Percentiles rank a stretch among this genome's conserved stretches.
These are phyloP conservation scores for Agrypnus murinus DNA, from an alignment of 2,888 invertebrate species.

Conservation along the genomic window DNA sequence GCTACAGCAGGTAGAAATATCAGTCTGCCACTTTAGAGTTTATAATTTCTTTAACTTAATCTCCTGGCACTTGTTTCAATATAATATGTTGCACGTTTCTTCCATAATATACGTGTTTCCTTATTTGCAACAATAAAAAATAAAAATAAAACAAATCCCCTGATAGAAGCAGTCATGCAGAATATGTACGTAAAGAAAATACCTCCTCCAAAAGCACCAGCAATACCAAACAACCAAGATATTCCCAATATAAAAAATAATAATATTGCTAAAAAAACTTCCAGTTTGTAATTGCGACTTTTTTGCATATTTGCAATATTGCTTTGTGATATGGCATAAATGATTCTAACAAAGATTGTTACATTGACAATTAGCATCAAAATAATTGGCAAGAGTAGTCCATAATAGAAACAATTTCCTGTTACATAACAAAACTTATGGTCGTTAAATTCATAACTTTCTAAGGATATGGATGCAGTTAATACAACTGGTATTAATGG, in stretches of 20 bases:
- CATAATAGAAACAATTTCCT: constrained; percentile 72
- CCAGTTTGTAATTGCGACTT: constrained; percentile 72
- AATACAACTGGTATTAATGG: constrained; percentile 73
- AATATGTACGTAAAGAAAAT: constrained; percentile 70
- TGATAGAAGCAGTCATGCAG: constrained; percentile 72
- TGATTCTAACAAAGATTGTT: constrained; percentile 74
- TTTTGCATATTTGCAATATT: no score
- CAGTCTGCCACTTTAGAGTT: no score
- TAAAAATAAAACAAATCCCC: constrained; percentile 75
- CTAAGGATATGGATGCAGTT: constrained; percentile 25
- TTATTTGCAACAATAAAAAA: constrained; percentile 75
- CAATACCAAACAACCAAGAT: constrained; percentile 75
- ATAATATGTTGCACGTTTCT: constrained; percentile 16
- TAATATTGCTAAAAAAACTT: constrained; percentile 74
- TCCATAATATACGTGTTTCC: constrained; percentile 73
- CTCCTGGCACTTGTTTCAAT: not conserved
- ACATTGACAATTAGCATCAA: constrained; percentile 73
- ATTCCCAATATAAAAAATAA: constrained; percentile 76
- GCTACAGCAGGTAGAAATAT: no score
- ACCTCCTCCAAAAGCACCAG: constrained; percentile 65
- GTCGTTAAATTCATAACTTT: constrained; percentile 60
- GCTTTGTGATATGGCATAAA: constrained; percentile 69
- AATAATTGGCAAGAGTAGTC: constrained; percentile 73
- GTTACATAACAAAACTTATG: constrained; percentile 72
- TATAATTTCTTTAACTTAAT: no score